phyloP scores from a whole-genome alignment of 1,140 invertebrate species.

The Drosophila grimshawi region DNA sequence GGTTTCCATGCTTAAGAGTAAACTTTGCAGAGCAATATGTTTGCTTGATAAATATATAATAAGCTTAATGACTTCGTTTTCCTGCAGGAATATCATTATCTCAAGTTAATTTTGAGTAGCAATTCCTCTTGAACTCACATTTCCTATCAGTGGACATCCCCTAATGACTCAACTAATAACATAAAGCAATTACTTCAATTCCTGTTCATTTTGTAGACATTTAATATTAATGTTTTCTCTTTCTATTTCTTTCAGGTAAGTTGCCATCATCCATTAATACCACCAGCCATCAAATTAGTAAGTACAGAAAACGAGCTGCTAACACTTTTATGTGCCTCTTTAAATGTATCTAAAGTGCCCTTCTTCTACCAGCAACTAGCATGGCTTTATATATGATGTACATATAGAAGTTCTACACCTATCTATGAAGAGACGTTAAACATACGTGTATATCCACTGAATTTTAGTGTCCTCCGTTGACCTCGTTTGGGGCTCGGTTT shows the following conservation, averaged over 20 bases:
- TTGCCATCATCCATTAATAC: slow-evolving; percentile 82
- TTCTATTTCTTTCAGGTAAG: slow-evolving; percentile 70
- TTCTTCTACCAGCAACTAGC: not conserved
- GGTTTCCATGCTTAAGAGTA: too few relatives aligned
- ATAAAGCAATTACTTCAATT: slow-evolving; percentile 46
- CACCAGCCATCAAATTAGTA: slow-evolving; percentile 81
- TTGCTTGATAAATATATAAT: not conserved
- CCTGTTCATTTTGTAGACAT: slow-evolving; percentile 31
- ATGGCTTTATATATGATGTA: not conserved
- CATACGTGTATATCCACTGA: slow-evolving; percentile 49
- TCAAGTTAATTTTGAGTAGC: not conserved
- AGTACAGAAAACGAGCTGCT: slow-evolving; percentile 80
- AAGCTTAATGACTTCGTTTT: not conserved
- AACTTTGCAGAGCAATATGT: too few relatives aligned
- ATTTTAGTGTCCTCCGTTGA: slow-evolving; percentile 80
- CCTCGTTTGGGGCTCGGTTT: slow-evolving; percentile 78
- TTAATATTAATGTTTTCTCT: slow-evolving; percentile 59
- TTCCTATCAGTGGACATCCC: slow-evolving; percentile 13
- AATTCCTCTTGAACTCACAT: slow-evolving; percentile 4
- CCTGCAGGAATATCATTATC: not conserved
- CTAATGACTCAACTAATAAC: slow-evolving; percentile 31
- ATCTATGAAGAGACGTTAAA: not conserved
- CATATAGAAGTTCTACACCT: slow-evolving; percentile 29
- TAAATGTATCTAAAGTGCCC: slow-evolving; percentile 54
- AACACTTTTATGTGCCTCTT: slow-evolving; percentile 79